Base-by-base conservation (phyloP, 2,113 vertebrate genomes). In the Maylandia zebra region DNA sequence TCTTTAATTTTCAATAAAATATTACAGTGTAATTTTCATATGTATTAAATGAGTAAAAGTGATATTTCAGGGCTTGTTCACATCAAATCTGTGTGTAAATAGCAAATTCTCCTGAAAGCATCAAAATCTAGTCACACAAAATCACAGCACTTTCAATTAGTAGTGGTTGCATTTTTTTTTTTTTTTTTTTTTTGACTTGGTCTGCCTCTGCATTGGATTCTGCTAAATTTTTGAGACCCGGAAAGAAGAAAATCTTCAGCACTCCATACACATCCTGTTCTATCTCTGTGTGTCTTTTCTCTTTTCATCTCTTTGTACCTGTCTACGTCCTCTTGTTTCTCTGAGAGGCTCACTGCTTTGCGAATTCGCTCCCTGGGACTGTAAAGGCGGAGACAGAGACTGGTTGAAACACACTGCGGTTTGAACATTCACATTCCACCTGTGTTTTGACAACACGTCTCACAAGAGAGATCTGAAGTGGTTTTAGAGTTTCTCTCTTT, bases 381-480 rank as follows among this genome's bases (percentile, higher is more conserved):
- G 88, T 71, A 90, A 88, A 96, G 93, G 88, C 87, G 87, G 90
- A 85, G 87, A 92, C 69, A 14, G 59, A 90, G 94, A 95, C 95
- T 94, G 92, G 88, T 92, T 95, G 86, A 87, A 96, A 91, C 48
- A 89, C 90, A 93, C 90, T 84, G 81, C 86, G 92, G 86, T 95
- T 94, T 88, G 83, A 87, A 87, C 92, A 89, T 94, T 95, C 90
- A 85, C 93, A 93, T 94, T 95, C 89, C 95, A 90, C 86, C 88
- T 83, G 86, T 95, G 91, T 97, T 97, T 97, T 97, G 97, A 97
- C 93, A 96, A 96, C 95, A 97, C 90, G 90, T 91, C 91, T 83
- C 91, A 84, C 94, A 90, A 91, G 84, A 92, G 86, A 86, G 89
- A 94, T 95, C 95, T 95, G 92, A 96, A 93, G 95, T 88, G 93